phyloP scores from a whole-genome alignment of 2,888 invertebrate genomes.

The Panopea generosa region DNA sequence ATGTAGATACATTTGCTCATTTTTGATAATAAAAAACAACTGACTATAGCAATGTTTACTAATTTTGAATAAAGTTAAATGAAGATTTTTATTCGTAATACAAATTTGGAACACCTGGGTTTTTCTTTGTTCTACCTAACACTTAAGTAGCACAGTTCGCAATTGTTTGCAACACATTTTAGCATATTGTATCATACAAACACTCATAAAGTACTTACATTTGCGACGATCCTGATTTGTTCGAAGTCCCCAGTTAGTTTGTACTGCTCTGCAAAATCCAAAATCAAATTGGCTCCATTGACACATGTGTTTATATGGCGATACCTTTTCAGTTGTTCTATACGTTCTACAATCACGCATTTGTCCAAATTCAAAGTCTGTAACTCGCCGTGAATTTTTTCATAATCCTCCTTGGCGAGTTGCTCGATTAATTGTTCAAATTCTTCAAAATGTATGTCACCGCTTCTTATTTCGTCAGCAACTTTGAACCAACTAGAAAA shows the following conservation, averaged over 20 bases:
- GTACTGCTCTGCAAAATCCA: slow-evolving; percentile 45
- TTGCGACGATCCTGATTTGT: slow-evolving; percentile 30
- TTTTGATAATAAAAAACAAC: no score
- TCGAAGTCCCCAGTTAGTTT: slow-evolving; percentile 58
- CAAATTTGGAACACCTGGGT: no score
- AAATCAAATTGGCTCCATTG: slow-evolving; percentile 58
- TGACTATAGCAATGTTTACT: no score
- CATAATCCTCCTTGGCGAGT: slow-evolving; percentile 11
- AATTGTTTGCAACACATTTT: no score
- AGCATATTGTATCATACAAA: no score
- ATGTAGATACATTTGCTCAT: no score
- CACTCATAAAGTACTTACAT: slow-evolving; percentile 31
- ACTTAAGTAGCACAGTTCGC: no score
- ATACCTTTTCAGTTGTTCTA: slow-evolving; percentile 57
- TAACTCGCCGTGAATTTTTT: slow-evolving; percentile 21
- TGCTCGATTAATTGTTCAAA: slow-evolving; percentile 21
- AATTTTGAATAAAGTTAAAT: no score
- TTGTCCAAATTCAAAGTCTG: slow-evolving; percentile 12
- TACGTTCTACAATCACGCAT: slow-evolving; percentile 10
- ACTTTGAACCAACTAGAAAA: slow-evolving; percentile 15
- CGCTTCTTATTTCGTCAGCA: slow-evolving; percentile 10
- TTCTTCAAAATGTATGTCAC: slow-evolving; percentile 19
- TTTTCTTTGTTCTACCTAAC: no score
- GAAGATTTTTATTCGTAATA: no score
- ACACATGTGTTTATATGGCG: slow-evolving; percentile 51